Percentiles rank a stretch among this genome's conserved stretches.
phyloP scores from a whole-genome alignment of 2,888 invertebrate species.

The Doris montereyensis region DNA sequence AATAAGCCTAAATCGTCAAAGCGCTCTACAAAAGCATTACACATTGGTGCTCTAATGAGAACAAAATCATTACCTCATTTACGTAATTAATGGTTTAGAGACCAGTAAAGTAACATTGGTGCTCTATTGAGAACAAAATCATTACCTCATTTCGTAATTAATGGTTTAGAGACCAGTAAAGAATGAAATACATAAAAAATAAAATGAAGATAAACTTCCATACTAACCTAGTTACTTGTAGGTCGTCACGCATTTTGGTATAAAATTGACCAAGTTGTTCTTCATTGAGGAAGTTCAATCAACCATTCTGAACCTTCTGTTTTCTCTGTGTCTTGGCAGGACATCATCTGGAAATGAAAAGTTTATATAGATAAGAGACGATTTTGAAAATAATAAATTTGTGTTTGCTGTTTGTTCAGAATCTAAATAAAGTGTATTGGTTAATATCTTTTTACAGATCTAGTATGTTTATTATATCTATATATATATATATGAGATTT shows the following conservation, averaged over 20 bases:
- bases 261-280: slow-evolving; percentile 94
- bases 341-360: slow-evolving; percentile 6
- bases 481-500: too few species aligned
- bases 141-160: background rate
- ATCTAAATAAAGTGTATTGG: too few species aligned
- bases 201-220: too few species aligned
- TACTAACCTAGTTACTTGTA: slow-evolving; percentile 84
- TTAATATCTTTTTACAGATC: too few species aligned
- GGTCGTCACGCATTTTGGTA: slow-evolving; percentile 89
- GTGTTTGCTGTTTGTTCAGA: too few species aligned
- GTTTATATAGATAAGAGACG: too few species aligned
- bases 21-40: too few species aligned
- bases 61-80: background rate
- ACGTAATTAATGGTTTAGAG: background rate
- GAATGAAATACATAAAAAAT: too few species aligned
- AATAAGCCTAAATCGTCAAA: too few species aligned
- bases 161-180: background rate
- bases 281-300: slow-evolving; percentile 87
- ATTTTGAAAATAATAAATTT: too few species aligned
- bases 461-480: too few species aligned
- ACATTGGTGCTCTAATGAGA: too few species aligned
- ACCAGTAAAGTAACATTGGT: background rate
- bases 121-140: background rate
- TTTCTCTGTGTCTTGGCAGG: slow-evolving; percentile 41
- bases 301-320: slow-evolving; percentile 77